Evolutionary conservation across 2,888 invertebrate genomes (phyloP), one percentile per base, ranked within the genome.

Genomic region (Trissolcus brochymenae): DNA sequence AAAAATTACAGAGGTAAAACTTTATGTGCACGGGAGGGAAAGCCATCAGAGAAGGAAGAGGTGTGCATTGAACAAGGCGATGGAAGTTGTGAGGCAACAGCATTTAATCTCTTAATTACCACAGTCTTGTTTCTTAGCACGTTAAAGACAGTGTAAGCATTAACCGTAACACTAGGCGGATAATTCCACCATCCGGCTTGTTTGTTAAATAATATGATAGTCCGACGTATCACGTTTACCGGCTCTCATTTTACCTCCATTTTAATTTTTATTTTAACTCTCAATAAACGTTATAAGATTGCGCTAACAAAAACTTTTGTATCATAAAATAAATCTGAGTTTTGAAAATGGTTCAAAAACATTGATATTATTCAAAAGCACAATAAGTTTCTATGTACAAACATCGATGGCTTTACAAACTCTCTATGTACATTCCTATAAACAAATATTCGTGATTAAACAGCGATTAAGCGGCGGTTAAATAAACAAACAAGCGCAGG

Each of bases 121-220:
- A 68, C 67, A 82, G 79, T 74, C 79, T 78, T 78, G 80, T 80
- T 79, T 64, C 78, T 77, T 73, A 62, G 62, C 66, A 66, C 64
- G 76, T 64, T 77, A 80, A 80, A 81, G 80, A 82, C 81, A 78
- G 80, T 79, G 78, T 77, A 76, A 82, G 84, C 81, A 85, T 87
- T 85, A 87, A 71, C 60, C 79, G 88, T 87, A 88, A 88, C 83
- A 82, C 57, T 85, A 88, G 80, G 80, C 84, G 76, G 75, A 70
- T 88, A 87, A 88, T 83, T 82, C 82, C 75, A 68, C 82, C 87
- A 87, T 88, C 87, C 87, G 87, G 87, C 87, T 88, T 88, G 87
- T 88, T 88, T 86, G 86, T 84, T 87, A 86, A 88, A 88, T 84
- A 84, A 85, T 87, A 87, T 87, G 84, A 86, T 85, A 84, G 84